Percentiles rank a stretch among this genome's conserved stretches.
These are phyloP conservation scores for Perodicticus potto DNA, from an alignment of 2,797 vertebrate species.

Conservation along the genomic window DNA sequence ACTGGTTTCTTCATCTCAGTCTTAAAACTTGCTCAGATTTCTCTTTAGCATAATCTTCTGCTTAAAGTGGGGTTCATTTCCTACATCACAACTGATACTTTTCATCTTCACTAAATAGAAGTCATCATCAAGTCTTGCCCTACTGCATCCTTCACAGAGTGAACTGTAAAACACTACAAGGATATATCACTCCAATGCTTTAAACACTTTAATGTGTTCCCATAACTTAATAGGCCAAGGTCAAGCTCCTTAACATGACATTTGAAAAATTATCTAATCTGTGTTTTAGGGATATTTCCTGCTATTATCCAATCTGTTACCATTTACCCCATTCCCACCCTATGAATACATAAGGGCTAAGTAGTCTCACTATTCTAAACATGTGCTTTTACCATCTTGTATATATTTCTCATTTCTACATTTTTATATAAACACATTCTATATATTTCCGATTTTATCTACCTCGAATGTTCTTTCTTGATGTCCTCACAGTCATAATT, in stretches of 20 bases:
- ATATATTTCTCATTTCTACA: not conserved
- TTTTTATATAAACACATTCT: not conserved
- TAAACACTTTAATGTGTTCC: constrained; percentile 11
- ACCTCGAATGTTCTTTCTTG: not conserved
- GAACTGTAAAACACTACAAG: constrained; percentile 33
- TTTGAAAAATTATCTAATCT: not conserved
- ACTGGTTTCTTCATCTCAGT: not conserved
- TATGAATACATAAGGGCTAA: not conserved
- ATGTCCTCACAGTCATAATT: not conserved
- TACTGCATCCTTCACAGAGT: not conserved
- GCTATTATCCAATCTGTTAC: not conserved
- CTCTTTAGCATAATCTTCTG: not conserved
- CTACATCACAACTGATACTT: not conserved
- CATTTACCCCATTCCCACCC: not conserved
- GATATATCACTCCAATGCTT: not conserved
- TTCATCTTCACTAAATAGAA: not conserved
- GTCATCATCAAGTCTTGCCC: not conserved
- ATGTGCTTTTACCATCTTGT: not conserved
- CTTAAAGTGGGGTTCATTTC: not conserved
- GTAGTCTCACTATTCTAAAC: not conserved
- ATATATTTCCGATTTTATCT: constrained; percentile 39
- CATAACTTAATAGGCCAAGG: not conserved
- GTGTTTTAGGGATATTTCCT: not conserved
- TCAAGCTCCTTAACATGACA: not conserved
- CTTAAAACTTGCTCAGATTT: constrained; percentile 38